Conservation (phyloP, 2,797 vertebrate genomes). For the Peromyscus attwateri region DNA sequence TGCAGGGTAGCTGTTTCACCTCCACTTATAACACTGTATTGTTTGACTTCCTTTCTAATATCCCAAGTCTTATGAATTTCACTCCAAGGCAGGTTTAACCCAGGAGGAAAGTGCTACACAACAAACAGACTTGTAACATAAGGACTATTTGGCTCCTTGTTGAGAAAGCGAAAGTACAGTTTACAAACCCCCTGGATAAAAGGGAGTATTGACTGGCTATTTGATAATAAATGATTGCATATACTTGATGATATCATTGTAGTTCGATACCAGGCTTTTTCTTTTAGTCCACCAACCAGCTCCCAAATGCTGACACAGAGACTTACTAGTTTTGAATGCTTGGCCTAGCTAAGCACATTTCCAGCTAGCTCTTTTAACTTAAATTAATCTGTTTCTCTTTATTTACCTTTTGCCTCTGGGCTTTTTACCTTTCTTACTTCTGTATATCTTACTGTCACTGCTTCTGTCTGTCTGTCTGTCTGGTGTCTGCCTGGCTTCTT, state of each 20-base stretch:
- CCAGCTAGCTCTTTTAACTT: background rate
- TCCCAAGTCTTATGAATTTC: background rate
- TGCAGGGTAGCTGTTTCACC: background rate
- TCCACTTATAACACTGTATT: background rate
- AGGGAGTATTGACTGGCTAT: background rate
- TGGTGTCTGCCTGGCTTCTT: background rate
- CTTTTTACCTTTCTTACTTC: background rate
- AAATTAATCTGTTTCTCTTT: background rate
- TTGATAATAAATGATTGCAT: background rate
- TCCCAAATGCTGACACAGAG: background rate
- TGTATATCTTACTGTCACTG: background rate
- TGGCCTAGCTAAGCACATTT: background rate
- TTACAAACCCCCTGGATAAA: constrained; percentile 13
- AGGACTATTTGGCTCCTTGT: background rate
- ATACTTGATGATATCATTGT: background rate
- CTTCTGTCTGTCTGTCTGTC: background rate
- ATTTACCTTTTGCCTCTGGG: background rate
- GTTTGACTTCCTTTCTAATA: background rate
- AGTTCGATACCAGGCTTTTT: background rate
- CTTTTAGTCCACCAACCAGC: background rate
- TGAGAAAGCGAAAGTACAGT: background rate
- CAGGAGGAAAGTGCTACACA: background rate
- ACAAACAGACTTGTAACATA: background rate
- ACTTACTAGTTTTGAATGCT: background rate
- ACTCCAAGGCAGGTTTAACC: background rate